phyloP scores from a whole-genome alignment of 2,888 invertebrate genomes.

The Periphyllus acericola region DNA sequence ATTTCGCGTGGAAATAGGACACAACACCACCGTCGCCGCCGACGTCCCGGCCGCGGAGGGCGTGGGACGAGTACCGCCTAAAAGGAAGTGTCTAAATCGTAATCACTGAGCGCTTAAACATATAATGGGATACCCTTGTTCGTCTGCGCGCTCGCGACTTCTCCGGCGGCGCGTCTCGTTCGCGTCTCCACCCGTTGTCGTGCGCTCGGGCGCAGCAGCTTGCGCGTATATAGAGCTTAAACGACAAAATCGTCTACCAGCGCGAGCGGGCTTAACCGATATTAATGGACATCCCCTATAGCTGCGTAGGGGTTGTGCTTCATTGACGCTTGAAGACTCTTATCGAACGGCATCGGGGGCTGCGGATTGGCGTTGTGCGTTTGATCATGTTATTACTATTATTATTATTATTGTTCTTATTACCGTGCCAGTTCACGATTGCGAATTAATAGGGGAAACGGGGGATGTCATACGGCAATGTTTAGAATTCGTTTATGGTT shows the following conservation, averaged over 20 bases:
- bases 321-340: background rate
- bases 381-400: background rate
- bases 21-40: background rate
- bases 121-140: conserved; percentile 57
- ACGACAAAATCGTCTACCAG: conserved; percentile 14
- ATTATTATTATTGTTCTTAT: too few species aligned
- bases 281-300: conserved; percentile 29
- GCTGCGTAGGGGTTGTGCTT: background rate
- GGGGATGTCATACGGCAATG: background rate
- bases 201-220: background rate
- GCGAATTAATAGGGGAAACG: background rate
- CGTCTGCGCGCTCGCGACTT: conserved; percentile 36
- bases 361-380: background rate
- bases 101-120: conserved; percentile 40
- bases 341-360: background rate
- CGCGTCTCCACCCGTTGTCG: background rate
- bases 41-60: background rate
- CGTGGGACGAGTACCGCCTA: background rate
- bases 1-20: conserved; percentile 35
- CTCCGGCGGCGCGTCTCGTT: background rate
- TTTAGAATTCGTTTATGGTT: background rate
- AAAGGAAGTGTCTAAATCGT: conserved; percentile 49
- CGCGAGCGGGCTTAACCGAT: conserved; percentile 17
- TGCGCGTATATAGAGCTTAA: conserved; percentile 35
- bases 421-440: background rate